Evolutionary conservation across 2,113 vertebrate species (phyloP).

Genomic region (Tetraodon nigroviridis): DNA sequence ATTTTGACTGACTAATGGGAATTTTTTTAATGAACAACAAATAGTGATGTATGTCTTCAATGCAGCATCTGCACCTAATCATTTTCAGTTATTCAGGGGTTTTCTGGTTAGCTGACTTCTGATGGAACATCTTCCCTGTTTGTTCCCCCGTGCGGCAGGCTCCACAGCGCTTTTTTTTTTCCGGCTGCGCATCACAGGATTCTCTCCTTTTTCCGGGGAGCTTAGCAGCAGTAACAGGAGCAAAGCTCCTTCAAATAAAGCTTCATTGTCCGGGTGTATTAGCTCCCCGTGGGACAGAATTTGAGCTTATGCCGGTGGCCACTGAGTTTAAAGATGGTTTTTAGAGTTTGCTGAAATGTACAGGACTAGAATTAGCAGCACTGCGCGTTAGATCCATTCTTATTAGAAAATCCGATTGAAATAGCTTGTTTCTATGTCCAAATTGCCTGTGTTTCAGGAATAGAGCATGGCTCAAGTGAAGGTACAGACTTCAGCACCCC

Average conservation of each 20-base stretch:
- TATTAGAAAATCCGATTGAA: not conserved
- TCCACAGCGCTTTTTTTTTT: conserved; percentile 16
- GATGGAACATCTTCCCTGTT: not conserved
- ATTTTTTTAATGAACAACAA: too few species aligned
- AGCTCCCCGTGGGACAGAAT: conserved; percentile 61
- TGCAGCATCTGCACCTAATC: too few species aligned
- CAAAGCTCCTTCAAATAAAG: conserved; percentile 67
- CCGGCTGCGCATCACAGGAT: conserved; percentile 28
- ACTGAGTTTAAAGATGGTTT: conserved; percentile 45
- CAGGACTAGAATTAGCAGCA: conserved; percentile 20
- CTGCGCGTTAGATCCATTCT: not conserved
- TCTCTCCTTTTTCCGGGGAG: conserved; percentile 42
- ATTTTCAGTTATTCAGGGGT: too few species aligned
- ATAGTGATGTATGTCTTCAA: too few species aligned
- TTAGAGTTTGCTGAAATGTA: conserved; percentile 22
- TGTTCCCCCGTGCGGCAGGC: not conserved
- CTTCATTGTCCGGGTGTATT: conserved; percentile 62
- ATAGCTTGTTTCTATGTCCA: too few species aligned
- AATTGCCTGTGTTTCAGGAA: conserved; percentile 66
- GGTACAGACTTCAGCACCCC: conserved; percentile 84
- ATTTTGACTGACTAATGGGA: too few species aligned
- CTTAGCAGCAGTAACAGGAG: conserved; percentile 58
- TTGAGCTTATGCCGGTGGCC: conserved; percentile 46
- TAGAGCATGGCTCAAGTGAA: conserved; percentile 92
- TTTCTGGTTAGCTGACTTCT: not conserved